Evolutionary conservation across 2,888 invertebrate genomes (phyloP), one percentile per base, ranked within the genome.

Genomic region (Iphiclides podalirius): DNA sequence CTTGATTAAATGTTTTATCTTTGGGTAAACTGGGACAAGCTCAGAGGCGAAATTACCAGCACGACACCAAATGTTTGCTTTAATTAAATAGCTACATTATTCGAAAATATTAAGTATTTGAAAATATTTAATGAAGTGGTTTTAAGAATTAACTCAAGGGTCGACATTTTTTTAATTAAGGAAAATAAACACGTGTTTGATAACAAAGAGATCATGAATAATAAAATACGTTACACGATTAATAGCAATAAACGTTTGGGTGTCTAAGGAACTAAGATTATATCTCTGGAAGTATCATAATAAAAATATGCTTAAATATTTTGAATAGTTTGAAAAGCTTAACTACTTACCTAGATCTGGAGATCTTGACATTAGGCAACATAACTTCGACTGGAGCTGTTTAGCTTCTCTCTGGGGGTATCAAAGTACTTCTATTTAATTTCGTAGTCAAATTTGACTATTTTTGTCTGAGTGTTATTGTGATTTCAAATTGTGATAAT

Each of bases 1-100:
- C 38, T 43, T 49, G 43, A 49, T 49, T 49, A 43, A 49, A 49
- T 43, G 48, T 49, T 49, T 49, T 49, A 43, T 43, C 48, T 34
- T 49, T 12, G 33, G 33, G 48, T 33, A 38, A 49, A 49, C 34
- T 49, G 48, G 43, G 48, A 34, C 38, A 39, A 17, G n/a, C n/a
- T 37, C 15, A 2, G 37, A 26, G 33, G 38, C 33, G 33, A 23
- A 43, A 37, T 42, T 37, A 20, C 38, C 26, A 38, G 43, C 26
- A 43, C 38, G 48, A 49, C 43, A 49, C 38, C 38, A 23, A 28
- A 43, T 38, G 33, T 43, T 34, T 39, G 38, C 48, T 38, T 49
- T 49, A 49, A 43, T 49, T 49, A 49, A 43, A 49, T 49, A n/a
- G n/a, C n/a, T n/a, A n/a, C n/a, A n/a, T n/a, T n/a, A n/a, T n/a